Evolutionary conservation across 2,113 vertebrate genomes (phyloP), one percentile per base, ranked within the genome.

Genomic region (Psittacula cyanocephala): DNA sequence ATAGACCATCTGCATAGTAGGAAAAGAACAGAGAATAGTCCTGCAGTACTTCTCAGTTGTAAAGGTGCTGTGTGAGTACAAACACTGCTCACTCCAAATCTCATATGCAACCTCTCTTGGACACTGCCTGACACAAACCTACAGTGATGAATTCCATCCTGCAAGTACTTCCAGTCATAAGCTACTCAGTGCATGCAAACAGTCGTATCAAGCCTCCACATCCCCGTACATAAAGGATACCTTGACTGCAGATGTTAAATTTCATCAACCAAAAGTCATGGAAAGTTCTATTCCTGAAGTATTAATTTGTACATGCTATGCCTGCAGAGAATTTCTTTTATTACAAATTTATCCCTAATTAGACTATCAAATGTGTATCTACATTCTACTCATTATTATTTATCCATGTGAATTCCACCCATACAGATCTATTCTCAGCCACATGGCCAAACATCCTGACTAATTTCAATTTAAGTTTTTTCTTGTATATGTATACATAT

Each of bases 391-490:
- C 46, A n/a, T 74, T 55, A 11, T 35, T 89, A 81, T 87, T 69
- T 88, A 70, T 84, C 82, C 92, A 74, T 39, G 20, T 87, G 69
- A 91, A 27, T 79, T 94, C 90, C 59, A 87, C 86, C 44, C 75
- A 82, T 46, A 44, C 53, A 72, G 41, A 82, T 62, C 82, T 93
- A 69, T 88, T 94, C 67, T 49, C 77, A 94, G 81, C 70, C 88
- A 84, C 69, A 90, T 17, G 52, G 90, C 65, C 81, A 96, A 94
- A 93, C 69, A 94, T 87, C 83, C 59, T 72, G 77, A 89, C 65
- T 84, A 72, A 81, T 85, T 92, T 81, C 53, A 87, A 67, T 67
- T 50, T 83, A 76, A 50, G 22, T 50, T 59, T 94, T 88, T 85
- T 5, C 46, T 55, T 20, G 31, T 20, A 20, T 55, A 55, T 55